A percentile compares a stretch with the other conserved stretches of the same genome.
Evolutionary conservation across 1,140 invertebrate species (phyloP).

Genomic region (Latrodectus geometricus): DNA sequence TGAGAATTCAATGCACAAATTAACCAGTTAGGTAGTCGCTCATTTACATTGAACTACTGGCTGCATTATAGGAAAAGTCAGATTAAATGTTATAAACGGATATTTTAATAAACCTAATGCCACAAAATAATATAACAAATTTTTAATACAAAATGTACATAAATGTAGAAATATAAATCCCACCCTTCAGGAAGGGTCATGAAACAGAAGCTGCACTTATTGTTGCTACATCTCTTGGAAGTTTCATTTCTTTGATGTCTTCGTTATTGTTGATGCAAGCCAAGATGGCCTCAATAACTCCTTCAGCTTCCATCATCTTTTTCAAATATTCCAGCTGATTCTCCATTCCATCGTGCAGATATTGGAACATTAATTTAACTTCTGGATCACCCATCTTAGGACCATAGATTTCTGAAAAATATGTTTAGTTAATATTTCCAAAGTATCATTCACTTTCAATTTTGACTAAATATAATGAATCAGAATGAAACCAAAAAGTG

Average conservation of each 20-base stretch:
- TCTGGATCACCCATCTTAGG: slow-evolving; percentile 13
- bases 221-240: not conserved
- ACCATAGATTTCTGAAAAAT: slow-evolving; percentile 23
- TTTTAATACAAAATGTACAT: too few species aligned
- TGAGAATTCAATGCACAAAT: too few species aligned
- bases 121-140: too few species aligned
- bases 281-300: slow-evolving; percentile 68
- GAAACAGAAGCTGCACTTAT: too few species aligned
- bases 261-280: slow-evolving; percentile 58
- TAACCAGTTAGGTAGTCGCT: too few species aligned
- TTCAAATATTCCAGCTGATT: slow-evolving; percentile 75
- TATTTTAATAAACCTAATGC: too few species aligned
- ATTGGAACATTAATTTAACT: not conserved
- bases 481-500: not conserved
- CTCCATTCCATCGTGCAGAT: slow-evolving; percentile 73
- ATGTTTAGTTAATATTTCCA: not conserved
- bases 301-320: slow-evolving; percentile 69
- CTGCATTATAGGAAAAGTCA: too few species aligned
- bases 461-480: not conserved
- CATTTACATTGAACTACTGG: too few species aligned
- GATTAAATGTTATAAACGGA: too few species aligned
- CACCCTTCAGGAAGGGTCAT: too few species aligned
- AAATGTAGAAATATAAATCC: too few species aligned
- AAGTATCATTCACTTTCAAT: not conserved
- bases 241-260: not conserved